phyloP scores from a whole-genome alignment of 2,888 invertebrate species.

The Drosophila bunnanda region DNA sequence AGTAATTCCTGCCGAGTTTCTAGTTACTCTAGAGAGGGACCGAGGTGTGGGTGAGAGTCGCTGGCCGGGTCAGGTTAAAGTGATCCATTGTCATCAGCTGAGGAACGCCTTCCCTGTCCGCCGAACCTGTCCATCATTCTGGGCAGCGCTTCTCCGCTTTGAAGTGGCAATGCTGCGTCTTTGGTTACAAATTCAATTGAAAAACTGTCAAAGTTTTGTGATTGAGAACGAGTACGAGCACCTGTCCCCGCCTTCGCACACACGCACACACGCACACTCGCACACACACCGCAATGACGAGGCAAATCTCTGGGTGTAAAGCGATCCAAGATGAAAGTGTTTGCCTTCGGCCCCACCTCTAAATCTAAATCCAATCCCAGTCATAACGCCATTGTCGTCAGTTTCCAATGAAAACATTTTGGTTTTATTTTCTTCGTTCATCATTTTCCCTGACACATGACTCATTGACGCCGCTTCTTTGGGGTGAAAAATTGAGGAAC shows the following conservation, averaged over 20 bases:
- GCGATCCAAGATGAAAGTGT: slow-evolving; percentile 79
- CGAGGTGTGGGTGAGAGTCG: background rate
- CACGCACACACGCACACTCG: background rate
- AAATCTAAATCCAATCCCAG: slow-evolving; percentile 10
- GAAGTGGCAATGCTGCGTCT: slow-evolving; percentile 75
- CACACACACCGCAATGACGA: slow-evolving; percentile 9
- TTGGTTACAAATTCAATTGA: slow-evolving; percentile 82
- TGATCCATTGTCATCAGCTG: slow-evolving; percentile 21
- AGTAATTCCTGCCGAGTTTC: background rate
- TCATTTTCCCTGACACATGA: slow-evolving; percentile 3
- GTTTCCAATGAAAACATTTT: slow-evolving; percentile 64
- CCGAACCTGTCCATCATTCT: slow-evolving; percentile 15
- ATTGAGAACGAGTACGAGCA: slow-evolving; percentile 34
- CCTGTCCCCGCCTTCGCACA: slow-evolving; percentile 26
- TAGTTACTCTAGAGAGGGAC: background rate
- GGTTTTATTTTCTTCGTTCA: slow-evolving; percentile 51
- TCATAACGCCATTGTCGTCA: slow-evolving; percentile 6
- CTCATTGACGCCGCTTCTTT: slow-evolving; percentile 9
- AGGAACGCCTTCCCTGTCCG: background rate
- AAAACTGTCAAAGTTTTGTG: slow-evolving; percentile 71
- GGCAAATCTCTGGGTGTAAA: slow-evolving; percentile 60
- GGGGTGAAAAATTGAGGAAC: no score
- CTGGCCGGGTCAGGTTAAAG: background rate
- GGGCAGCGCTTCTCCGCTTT: slow-evolving; percentile 57
- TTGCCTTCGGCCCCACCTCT: slow-evolving; percentile 1